Evolutionary conservation across 2,888 invertebrate genomes (phyloP), one percentile per base, ranked within the genome.

Genomic region (Callimorpha dominula): DNA sequence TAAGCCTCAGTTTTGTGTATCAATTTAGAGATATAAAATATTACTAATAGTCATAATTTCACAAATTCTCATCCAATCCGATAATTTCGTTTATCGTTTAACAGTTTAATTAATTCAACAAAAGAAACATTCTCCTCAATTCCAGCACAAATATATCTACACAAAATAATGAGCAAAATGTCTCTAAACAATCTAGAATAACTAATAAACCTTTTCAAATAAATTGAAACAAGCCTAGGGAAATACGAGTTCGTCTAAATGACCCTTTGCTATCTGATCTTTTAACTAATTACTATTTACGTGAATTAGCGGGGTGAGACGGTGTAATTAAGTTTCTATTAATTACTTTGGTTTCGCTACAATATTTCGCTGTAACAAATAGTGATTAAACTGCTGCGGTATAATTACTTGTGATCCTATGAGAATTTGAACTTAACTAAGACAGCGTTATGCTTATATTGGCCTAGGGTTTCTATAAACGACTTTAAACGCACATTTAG

Each of bases 221-320:
- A 80, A 83, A 76, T 79, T 65, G 64, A 68, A 65, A 68, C 65
- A 65, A 40, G 66, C 74, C 54, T 65, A 63, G 72, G 64, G 60
- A 71, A 74, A 75, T 73, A 71, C 71, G 31, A 31, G 31, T 31
- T 31, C 31, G 64, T 72, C 49, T 42, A 74, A 82, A 78, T 77
- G 74, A 73, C 68, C 71, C 63, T 40, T 0, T 17, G 68, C 54
- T 81, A 84, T 84, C 82, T 77, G 82, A 82, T 84, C 75, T 84
- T 84, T 82, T 76, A 82, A 75, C 81, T 84, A 83, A 83, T 83
- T 84, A 84, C 70, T 69, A 64, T 68, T 72, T 17, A 67, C 62
- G 42, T 31, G n/a, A 60, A 71, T 42, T 62, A 43, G 20, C 42
- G 40, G 31, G 46, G 49, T 71, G 65, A 57, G 65, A 65, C 17